These are phyloP conservation scores for Festucalex cinctus DNA, from an alignment of 2,113 vertebrate species.

Conservation along the genomic window DNA sequence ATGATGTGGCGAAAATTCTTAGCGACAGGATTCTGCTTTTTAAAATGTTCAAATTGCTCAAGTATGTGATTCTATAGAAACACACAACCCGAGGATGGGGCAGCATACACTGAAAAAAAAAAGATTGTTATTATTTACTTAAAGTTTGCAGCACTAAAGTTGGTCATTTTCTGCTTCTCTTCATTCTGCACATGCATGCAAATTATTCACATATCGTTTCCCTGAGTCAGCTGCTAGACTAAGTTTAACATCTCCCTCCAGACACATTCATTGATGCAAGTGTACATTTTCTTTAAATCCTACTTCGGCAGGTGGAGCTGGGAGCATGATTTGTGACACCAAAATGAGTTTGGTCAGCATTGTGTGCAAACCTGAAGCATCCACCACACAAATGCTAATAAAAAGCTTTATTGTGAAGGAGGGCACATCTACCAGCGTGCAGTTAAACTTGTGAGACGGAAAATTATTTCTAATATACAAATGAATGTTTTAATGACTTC, in stretches of 20 bases:
- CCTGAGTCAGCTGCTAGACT: neutral
- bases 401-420: neutral
- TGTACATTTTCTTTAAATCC: conserved; percentile 6
- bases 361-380: conserved; percentile 1
- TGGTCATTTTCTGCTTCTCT: neutral
- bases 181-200: neutral
- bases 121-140: neutral
- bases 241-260: neutral
- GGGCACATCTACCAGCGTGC: neutral
- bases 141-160: neutral
- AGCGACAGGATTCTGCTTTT: neutral
- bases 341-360: conserved; percentile 5
- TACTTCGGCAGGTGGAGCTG: neutral
- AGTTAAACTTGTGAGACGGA: neutral
- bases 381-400: neutral
- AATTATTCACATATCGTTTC: neutral
- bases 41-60: neutral
- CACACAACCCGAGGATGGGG: neutral
- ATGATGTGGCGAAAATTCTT: neutral
- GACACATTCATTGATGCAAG: neutral
- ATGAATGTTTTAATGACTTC: neutral
- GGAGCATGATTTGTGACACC: neutral
- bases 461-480: neutral
- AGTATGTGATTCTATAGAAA: neutral
- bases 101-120: neutral